phyloP scores from a whole-genome alignment of 1,140 invertebrate species.

The Chymomyza costata region DNA sequence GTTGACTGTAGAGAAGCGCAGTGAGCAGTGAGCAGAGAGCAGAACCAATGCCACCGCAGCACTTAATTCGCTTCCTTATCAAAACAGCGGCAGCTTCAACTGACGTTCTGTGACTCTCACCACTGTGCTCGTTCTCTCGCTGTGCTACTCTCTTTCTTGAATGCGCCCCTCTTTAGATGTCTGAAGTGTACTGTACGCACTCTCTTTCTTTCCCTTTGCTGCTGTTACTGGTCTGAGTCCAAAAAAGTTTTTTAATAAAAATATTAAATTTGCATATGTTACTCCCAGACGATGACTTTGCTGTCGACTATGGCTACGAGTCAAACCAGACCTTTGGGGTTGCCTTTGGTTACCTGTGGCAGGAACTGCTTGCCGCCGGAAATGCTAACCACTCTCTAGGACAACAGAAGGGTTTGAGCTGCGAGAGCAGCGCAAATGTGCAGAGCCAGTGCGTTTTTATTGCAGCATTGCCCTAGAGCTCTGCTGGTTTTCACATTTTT shows the following conservation, averaged over 20 bases:
- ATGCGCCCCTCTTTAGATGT: background rate
- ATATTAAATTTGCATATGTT: constrained; percentile 61
- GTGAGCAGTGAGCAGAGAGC: too few species aligned
- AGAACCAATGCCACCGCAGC: constrained; percentile 32
- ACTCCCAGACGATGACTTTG: constrained; percentile 29
- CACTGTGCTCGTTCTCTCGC: background rate
- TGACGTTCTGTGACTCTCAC: too few species aligned
- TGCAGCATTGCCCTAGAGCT: constrained; percentile 26
- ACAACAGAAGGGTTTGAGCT: too few species aligned
- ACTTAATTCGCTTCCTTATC: constrained; percentile 48
- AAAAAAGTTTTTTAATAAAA: constrained; percentile 58
- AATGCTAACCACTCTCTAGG: constrained; percentile 32
- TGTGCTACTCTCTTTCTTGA: background rate
- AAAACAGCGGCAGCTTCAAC: constrained; percentile 25
- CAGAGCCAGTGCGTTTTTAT: constrained; percentile 40
- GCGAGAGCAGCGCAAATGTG: too few species aligned
- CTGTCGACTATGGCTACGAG: background rate
- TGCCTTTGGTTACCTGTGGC: constrained; percentile 43
- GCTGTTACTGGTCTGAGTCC: constrained; percentile 27
- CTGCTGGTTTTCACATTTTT: background rate
- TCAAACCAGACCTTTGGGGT: constrained; percentile 35
- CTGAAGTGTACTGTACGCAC: constrained; percentile 14
- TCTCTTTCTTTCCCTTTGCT: constrained; percentile 7
- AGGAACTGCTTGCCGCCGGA: constrained; percentile 44
- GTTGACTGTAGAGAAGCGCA: constrained; percentile 12